Percentiles rank a stretch among this genome's conserved stretches.
Conservation (phyloP, 2,797 vertebrate species). For the Catostomus latipinnis region DNA sequence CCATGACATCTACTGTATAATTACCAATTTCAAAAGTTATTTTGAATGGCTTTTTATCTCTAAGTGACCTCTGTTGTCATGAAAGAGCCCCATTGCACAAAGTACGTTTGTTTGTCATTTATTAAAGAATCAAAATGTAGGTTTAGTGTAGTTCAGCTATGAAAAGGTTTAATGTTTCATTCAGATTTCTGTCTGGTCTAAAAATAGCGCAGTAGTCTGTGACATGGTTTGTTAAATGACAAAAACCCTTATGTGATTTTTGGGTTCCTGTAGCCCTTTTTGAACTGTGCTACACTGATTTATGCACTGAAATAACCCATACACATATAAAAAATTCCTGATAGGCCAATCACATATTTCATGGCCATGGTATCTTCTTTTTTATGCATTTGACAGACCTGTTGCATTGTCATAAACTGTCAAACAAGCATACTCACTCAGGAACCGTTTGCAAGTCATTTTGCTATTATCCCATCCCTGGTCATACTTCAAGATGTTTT, state of each 20-base stretch:
- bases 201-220: not conserved
- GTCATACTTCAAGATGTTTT: not conserved
- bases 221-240: not conserved
- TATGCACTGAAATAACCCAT: conserved; percentile 1
- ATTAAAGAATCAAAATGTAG: no score
- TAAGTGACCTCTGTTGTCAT: not conserved
- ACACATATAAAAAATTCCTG: not conserved
- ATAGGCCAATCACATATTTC: no score
- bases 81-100: not conserved
- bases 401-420: no score
- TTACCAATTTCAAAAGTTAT: no score
- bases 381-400: no score
- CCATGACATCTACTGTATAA: no score
- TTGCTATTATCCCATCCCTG: conserved; percentile 4
- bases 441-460: no score
- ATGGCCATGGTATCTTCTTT: no score
- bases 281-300: not conserved
- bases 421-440: no score
- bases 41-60: no score
- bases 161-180: no score
- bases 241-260: conserved; percentile 1
- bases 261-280: not conserved
- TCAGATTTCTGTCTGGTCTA: not conserved
- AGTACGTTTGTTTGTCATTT: no score
- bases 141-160: not conserved